Percentiles rank a stretch among this genome's conserved stretches.
Conservation (phyloP, 2,888 invertebrate genomes). For the Drosophila melanocephala region DNA sequence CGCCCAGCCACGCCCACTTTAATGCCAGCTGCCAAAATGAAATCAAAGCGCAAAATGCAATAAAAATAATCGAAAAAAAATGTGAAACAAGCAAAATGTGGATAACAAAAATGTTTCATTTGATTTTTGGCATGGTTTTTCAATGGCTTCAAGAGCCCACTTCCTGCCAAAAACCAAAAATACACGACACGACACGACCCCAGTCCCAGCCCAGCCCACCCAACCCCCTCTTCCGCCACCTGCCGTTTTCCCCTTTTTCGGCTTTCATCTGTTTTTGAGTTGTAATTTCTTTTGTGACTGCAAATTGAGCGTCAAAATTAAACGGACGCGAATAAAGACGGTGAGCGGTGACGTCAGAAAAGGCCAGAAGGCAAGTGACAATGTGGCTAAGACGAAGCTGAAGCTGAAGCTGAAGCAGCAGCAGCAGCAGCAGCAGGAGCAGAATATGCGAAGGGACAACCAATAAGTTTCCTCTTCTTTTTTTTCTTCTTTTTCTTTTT, state of each 20-base stretch:
- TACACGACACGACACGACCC: neutral
- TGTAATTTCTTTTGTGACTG: slow-evolving; percentile 76
- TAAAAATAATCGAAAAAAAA: slow-evolving; percentile 33
- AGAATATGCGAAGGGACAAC: slow-evolving; percentile 5
- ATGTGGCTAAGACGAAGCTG: neutral
- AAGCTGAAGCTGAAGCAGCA: neutral
- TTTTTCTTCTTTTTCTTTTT: neutral
- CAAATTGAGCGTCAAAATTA: slow-evolving; percentile 75
- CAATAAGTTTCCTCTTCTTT: slow-evolving; percentile 28
- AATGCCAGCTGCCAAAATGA: slow-evolving; percentile 46
- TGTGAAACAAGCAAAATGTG: slow-evolving; percentile 19
- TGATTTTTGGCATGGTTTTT: slow-evolving; percentile 41
- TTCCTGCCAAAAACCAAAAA: slow-evolving; percentile 10
- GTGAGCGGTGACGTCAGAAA: slow-evolving; percentile 53
- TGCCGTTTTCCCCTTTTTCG: slow-evolving; percentile 1
- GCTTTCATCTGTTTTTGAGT: slow-evolving; percentile 76
- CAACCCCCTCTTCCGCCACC: neutral
- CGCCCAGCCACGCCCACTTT: slow-evolving; percentile 37
- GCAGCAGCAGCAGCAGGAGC: neutral
- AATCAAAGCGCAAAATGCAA: slow-evolving; percentile 57
- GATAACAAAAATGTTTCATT: slow-evolving; percentile 38
- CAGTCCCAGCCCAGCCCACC: no score
- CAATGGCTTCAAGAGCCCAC: slow-evolving; percentile 51
- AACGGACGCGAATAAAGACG: slow-evolving; percentile 48
- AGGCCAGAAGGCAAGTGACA: slow-evolving; percentile 14